Base-by-base conservation (phyloP, 2,888 invertebrate species). In the Eupithecia subfuscata region DNA sequence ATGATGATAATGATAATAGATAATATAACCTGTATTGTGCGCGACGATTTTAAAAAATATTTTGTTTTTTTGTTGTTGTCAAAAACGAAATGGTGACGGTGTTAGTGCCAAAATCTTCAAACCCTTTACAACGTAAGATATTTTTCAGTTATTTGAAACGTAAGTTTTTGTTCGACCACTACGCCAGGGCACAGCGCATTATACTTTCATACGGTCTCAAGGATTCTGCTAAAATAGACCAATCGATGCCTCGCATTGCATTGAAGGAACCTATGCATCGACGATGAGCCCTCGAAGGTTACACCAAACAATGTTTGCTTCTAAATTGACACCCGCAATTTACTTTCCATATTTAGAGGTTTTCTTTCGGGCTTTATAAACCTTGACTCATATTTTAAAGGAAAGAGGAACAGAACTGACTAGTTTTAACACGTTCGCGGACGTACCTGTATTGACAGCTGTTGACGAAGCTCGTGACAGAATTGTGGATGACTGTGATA, bases 251-350 rank as follows among this genome's bases (percentile, higher is more conserved):
- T 84, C 83, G 79, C 78, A 84, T 82, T 88, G 86, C 87, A 87
- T 88, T 88, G 86, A 83, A 78, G 79, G 86, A 89, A 84, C 86
- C 83, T 84, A 87, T 88, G 86, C 89, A 90, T 89, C 81, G 75
- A 71, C 86, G 82, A 89, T 89, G 85, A 87, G 82, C 64, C 63
- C 45, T 40, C 60, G 75, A 80, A 76, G 77, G 80, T 77, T 75
- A 75, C 70, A 67, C 12, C 30, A 63, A 75, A 73, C 72, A 70
- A 48, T 74, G 65, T 74, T 74, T 48, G 22, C 69, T 60, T 40
- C 12, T 25, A 65, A 67, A 70, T 72, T 72, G 69, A 34, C 63
- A 67, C 22, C 65, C 40, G 71, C 68, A 68, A 69, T 74, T 69
- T 11, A 22, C 25, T 70, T 73, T 64, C 30, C 64, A 69, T 71